Conservation (phyloP, 2,797 vertebrate genomes). For the Phrynocephalus forsythii region DNA sequence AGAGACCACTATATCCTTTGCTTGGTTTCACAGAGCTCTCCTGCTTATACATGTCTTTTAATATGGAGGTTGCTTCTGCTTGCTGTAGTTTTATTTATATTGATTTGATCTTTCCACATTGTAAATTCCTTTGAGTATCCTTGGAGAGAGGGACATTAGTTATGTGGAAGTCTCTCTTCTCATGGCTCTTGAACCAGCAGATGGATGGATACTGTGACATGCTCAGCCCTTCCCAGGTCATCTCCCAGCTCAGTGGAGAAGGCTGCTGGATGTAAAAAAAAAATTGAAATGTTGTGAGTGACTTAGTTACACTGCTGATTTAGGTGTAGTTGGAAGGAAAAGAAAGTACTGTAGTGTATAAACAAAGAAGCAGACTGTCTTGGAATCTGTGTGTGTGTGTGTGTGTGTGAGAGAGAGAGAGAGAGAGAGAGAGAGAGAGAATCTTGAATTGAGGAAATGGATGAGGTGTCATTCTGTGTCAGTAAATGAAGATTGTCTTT, state of each 20-base stretch:
- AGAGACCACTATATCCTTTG: not conserved
- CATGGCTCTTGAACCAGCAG: not conserved
- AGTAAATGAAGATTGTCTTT: not conserved
- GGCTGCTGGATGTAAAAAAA: not conserved
- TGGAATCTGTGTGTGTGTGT: not conserved
- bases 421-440: not conserved
- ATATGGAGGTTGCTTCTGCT: not conserved
- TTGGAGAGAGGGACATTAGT: not conserved
- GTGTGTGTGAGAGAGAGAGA: not conserved
- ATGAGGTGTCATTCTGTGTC: not conserved
- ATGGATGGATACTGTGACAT: no score
- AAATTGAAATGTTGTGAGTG: slow-evolving; percentile 1
- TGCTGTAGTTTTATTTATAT: not conserved
- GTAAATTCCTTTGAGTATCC: not conserved
- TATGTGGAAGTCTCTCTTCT: not conserved
- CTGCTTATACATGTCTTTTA: not conserved
- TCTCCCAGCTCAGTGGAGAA: no score
- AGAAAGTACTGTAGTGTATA: not conserved
- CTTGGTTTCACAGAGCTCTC: not conserved
- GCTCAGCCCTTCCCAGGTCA: no score
- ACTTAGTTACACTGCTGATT: not conserved
- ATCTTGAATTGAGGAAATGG: not conserved
- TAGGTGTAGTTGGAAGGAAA: not conserved
- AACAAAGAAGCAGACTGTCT: not conserved
- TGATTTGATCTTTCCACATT: not conserved